phyloP scores from a whole-genome alignment of 2,113 vertebrate genomes.

The Oenanthe melanoleuca region DNA sequence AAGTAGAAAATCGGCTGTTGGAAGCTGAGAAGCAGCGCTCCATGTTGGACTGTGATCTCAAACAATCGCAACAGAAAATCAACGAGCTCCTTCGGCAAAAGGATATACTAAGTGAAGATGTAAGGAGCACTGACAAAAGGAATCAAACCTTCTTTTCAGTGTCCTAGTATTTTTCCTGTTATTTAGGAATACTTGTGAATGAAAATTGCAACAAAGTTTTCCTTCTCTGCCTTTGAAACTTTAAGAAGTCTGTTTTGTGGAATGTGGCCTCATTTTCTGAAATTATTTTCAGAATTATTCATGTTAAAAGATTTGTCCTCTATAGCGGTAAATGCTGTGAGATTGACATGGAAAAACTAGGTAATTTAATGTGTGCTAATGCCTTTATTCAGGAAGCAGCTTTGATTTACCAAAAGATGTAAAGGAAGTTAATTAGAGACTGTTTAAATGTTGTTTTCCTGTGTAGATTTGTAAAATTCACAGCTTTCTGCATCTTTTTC shows the following conservation, averaged over 20 bases:
- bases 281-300: not conserved
- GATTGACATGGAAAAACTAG: not conserved
- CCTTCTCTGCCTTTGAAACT: not conserved
- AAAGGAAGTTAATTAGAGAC: not conserved
- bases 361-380: not conserved
- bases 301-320: not conserved
- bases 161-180: not conserved
- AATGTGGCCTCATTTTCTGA: not conserved
- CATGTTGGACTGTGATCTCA: slow-evolving; percentile 95
- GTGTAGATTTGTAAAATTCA: not conserved
- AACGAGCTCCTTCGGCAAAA: slow-evolving; percentile 91
- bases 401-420: not conserved
- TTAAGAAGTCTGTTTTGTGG: not conserved
- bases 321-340: not conserved
- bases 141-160: not conserved
- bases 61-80: slow-evolving; percentile 93
- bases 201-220: not conserved
- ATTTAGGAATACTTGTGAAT: not conserved
- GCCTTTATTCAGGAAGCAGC: not conserved
- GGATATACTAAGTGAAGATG: slow-evolving; percentile 91
- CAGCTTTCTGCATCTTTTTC: slow-evolving; percentile 38
- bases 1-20: slow-evolving; percentile 90
- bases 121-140: slow-evolving; percentile 52
- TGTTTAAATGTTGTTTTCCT: slow-evolving; percentile 3
- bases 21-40: slow-evolving; percentile 95